phyloP scores from a whole-genome alignment of 2,113 vertebrate species.

The Ornithorhynchus anatinus region DNA sequence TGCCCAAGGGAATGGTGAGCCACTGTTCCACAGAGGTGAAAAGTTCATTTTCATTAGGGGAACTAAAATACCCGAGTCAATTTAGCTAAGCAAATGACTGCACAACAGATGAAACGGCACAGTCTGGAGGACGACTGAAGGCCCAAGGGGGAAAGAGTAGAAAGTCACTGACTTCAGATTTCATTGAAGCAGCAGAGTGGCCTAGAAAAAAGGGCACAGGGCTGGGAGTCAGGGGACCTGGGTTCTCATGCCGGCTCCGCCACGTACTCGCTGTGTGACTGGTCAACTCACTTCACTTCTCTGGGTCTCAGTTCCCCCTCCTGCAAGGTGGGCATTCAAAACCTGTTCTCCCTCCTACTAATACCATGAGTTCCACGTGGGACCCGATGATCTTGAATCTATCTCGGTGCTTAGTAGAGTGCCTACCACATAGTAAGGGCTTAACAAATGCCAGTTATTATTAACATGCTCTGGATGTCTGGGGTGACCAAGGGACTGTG shows the following conservation, averaged over 20 bases:
- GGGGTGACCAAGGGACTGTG: too few species aligned
- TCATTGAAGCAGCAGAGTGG: neutral
- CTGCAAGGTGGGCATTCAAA: too few species aligned
- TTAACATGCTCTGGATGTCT: too few species aligned
- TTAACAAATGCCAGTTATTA: too few species aligned
- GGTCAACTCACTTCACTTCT: too few species aligned
- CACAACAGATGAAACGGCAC: neutral
- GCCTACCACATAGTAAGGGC: too few species aligned
- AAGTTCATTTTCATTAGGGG: constrained; percentile 13
- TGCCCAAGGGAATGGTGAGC: neutral
- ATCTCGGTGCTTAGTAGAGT: too few species aligned
- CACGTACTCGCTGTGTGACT: too few species aligned
- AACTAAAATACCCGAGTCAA: neutral
- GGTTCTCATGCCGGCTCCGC: neutral
- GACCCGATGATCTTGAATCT: too few species aligned
- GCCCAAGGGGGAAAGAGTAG: neutral
- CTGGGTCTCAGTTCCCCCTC: too few species aligned
- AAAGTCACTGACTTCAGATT: neutral
- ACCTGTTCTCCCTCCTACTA: too few species aligned
- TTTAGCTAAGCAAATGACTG: neutral
- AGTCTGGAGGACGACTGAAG: neutral
- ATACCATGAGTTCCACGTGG: too few species aligned
- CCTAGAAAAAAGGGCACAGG: neutral
- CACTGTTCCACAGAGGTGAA: neutral
- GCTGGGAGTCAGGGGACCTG: neutral